Base-by-base conservation (phyloP, 2,113 vertebrate genomes). In the Xenopus borealis region DNA sequence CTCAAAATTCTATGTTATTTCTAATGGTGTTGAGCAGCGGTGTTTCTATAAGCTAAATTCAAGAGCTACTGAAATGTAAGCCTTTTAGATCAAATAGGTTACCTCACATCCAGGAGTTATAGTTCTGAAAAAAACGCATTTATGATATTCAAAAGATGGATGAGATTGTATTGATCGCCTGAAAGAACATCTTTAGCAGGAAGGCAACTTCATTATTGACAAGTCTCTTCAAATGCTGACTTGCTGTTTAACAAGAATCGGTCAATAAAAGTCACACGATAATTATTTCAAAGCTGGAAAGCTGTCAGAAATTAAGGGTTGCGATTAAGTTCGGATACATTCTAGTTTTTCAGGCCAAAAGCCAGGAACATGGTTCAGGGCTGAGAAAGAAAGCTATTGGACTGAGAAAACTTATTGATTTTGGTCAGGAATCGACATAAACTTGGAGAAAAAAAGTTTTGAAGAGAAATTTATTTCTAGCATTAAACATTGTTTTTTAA, bases 151-250 rank as follows among this genome's bases (percentile, higher is more conserved):
- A 44, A 33, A 62, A 63, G 57, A 69, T 58, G 44, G 74, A 77
- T 77, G 47, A 77, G 67, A 77, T 64, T 27, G 12, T 77, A 77
- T 77, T 46, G 74, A 77, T 77, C 40, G 3, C 19, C 7, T 45
- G 30, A 70, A 77, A 75, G 73, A 62, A 75, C 73, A 75, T 69
- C 65, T 75, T 75, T 75, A 75, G 73, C 73, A 75, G 27, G 19
- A 69, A 75, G 59, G 33, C 58, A 77, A 77, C 66, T 70, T 70
- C 74, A 77, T 77, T 77, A 77, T 65, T 77, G 74, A 77, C 74
- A 77, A 10, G 47, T n/a, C 50, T 50, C 65, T 77, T 77, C 66
- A 64, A 64, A 67, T 77, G 74, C 74, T 77, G 74, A 77, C 74
- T 77, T 30, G 67, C 74, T 77, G 59, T 59, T 77, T 77, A 77